phyloP scores from a whole-genome alignment of 1,140 invertebrate species.

The Trypoxylus dichotomus region DNA sequence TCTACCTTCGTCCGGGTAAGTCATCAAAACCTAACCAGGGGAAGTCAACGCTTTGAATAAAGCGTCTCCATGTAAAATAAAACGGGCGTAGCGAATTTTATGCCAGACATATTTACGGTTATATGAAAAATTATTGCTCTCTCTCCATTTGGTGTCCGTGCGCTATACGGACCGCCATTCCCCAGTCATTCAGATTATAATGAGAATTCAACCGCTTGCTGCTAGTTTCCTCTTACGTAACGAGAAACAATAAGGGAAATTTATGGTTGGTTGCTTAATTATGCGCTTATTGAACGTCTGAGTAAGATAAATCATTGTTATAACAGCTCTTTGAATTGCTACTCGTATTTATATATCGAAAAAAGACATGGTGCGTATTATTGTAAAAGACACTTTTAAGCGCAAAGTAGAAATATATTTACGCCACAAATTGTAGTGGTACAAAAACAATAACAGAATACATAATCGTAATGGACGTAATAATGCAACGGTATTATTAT shows the following conservation, averaged over 20 bases:
- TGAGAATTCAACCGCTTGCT: not conserved
- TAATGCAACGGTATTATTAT: too few relatives aligned
- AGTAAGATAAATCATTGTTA: not conserved
- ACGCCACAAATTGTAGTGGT: too few relatives aligned
- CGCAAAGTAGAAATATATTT: too few relatives aligned
- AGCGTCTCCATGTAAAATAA: not conserved
- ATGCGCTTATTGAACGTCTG: not conserved
- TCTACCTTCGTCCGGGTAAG: not conserved
- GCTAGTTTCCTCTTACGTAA: not conserved
- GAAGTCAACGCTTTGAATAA: not conserved
- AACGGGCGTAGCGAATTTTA: not conserved
- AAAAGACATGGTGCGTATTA: not conserved
- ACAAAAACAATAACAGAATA: too few relatives aligned
- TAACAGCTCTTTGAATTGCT: not conserved
- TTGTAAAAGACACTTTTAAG: not conserved
- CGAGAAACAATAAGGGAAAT: not conserved
- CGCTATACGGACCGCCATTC: not conserved
- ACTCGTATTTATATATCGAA: too few relatives aligned
- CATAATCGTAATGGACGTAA: too few relatives aligned
- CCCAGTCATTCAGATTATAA: not conserved
- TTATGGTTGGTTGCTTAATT: not conserved
- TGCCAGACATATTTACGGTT: not conserved
- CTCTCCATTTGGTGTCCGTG: not conserved
- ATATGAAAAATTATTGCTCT: not conserved
- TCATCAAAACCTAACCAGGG: not conserved